Conservation (phyloP, 2,113 vertebrate species). For the Balaenoptera acutorostrata region DNA sequence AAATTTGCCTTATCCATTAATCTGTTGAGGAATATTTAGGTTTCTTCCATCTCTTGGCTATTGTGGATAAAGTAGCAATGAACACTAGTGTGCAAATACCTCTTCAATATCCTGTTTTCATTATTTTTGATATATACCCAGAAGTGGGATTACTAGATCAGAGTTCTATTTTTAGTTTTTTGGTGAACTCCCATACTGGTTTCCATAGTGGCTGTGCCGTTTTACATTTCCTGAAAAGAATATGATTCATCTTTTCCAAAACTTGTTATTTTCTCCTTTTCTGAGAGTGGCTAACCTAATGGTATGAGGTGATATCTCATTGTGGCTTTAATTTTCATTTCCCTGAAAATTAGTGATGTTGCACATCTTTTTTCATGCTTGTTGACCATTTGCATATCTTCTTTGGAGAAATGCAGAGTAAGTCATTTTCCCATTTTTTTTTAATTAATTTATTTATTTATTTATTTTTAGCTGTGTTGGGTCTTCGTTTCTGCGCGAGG, state of each 20-base stretch:
- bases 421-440: not conserved
- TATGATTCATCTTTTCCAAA: not conserved
- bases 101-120: not conserved
- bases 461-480: too few relatives aligned
- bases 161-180: not conserved
- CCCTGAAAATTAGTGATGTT: not conserved
- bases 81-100: not conserved
- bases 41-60: not conserved
- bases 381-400: not conserved
- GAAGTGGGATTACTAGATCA: not conserved
- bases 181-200: not conserved
- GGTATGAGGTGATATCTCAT: not conserved
- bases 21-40: not conserved
- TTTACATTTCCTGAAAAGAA: not conserved
- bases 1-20: not conserved
- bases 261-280: not conserved
- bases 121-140: not conserved
- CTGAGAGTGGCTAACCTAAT: not conserved
- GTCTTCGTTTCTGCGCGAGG: too few relatives aligned
- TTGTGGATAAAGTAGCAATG: not conserved
- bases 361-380: not conserved
- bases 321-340: not conserved
- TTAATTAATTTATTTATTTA: too few relatives aligned
- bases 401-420: not conserved
- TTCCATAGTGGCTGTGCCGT: not conserved